phyloP scores from a whole-genome alignment of 1,140 invertebrate species.

The Cyrtorhinus lividipennis region DNA sequence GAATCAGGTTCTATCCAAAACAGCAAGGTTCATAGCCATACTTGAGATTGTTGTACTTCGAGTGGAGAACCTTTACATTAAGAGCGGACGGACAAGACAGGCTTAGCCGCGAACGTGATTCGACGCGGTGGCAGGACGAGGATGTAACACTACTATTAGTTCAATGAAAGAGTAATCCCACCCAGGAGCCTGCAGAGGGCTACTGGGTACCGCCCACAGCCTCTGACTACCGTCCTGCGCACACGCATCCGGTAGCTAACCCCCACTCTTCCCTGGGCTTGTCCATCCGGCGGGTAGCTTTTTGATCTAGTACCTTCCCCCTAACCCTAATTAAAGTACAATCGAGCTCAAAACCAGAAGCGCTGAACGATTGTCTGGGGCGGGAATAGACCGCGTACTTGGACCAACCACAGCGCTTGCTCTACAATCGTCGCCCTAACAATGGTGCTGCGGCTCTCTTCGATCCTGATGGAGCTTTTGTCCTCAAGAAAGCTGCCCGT shows the following conservation, averaged over 20 bases:
- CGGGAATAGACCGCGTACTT: not conserved
- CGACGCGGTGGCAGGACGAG: too few species aligned
- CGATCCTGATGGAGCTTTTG: too few species aligned
- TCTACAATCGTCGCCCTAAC: too few species aligned
- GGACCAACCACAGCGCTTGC: not conserved
- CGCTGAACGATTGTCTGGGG: not conserved
- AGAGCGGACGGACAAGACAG: too few species aligned
- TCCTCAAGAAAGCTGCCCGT: too few species aligned
- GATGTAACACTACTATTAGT: not conserved
- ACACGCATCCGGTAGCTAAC: not conserved
- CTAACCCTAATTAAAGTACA: not conserved
- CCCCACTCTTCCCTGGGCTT: not conserved
- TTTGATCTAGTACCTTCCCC: not conserved
- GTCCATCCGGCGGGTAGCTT: not conserved
- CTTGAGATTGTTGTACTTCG: too few species aligned
- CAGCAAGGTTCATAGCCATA: too few species aligned
- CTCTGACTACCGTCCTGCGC: constrained; percentile 8
- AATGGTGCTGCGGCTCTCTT: too few species aligned
- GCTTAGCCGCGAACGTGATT: too few species aligned
- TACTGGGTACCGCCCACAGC: constrained; percentile 10
- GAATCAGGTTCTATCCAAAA: too few species aligned
- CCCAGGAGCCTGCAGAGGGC: not conserved
- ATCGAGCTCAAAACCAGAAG: not conserved
- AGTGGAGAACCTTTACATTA: too few species aligned
- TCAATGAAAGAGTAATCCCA: constrained; percentile 5